Conservation (phyloP, 2,113 vertebrate genomes). For the Lathamus discolor region DNA sequence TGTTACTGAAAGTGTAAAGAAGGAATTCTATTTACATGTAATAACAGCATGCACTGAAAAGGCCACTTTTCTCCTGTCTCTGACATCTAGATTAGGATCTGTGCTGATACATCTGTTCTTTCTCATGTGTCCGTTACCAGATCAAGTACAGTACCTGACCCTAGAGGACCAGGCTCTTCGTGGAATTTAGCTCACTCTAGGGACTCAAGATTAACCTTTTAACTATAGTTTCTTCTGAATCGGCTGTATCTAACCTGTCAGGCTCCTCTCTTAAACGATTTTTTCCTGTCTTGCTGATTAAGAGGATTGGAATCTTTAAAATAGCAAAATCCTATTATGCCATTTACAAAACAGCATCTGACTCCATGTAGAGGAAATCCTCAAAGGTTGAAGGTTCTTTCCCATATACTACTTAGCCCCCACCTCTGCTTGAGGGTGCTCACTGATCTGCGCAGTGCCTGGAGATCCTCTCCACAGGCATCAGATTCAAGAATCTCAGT, state of each 20-base stretch:
- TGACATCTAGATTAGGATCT: neutral
- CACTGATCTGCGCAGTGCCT: neutral
- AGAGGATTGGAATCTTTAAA: neutral
- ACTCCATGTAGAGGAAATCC: neutral
- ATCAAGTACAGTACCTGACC: neutral
- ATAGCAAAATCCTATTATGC: neutral
- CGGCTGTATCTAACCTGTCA: neutral
- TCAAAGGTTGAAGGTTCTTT: neutral
- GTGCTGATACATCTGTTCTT: constrained; percentile 6
- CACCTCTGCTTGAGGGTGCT: neutral
- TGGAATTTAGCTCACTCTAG: neutral
- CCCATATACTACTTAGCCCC: neutral
- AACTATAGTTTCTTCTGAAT: neutral
- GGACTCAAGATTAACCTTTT: neutral
- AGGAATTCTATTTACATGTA: neutral
- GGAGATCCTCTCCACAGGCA: neutral
- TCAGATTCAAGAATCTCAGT: neutral
- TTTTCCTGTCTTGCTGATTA: neutral
- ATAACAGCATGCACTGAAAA: neutral
- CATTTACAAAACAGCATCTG: neutral
- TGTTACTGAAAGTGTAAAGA: neutral
- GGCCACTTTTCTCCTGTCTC: neutral
- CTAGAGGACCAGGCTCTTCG: neutral
- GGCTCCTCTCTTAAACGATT: neutral
- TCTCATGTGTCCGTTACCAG: neutral